phyloP scores from a whole-genome alignment of 2,797 vertebrate genomes.

The Distichodus sexfasciatus region DNA sequence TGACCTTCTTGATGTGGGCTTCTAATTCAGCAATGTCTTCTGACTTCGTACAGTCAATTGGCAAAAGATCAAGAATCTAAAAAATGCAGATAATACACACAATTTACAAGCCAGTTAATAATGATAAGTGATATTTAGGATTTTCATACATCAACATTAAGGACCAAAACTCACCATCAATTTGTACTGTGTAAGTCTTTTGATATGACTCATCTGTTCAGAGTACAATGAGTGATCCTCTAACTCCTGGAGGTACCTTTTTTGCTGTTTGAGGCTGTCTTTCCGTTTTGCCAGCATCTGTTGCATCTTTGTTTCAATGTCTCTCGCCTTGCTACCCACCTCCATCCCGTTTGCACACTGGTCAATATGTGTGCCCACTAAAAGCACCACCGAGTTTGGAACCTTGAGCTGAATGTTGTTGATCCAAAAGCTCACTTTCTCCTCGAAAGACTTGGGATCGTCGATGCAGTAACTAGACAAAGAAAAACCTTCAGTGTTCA shows the following conservation, averaged over 20 bases:
- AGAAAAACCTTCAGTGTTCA: no score
- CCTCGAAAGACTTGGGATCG: conserved; percentile 61
- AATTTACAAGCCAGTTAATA: neutral
- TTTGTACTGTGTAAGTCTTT: conserved; percentile 60
- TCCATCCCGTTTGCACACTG: conserved; percentile 62
- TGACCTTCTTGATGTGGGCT: conserved; percentile 55
- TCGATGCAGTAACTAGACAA: conserved; percentile 52
- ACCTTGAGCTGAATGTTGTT: conserved; percentile 73
- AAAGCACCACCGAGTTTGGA: conserved; percentile 72
- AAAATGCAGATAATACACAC: conserved; percentile 1
- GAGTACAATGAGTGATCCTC: conserved; percentile 54
- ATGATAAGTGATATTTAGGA: neutral
- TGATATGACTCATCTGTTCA: conserved; percentile 68
- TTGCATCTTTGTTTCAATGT: conserved; percentile 63
- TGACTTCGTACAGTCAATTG: conserved; percentile 58
- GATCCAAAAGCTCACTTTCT: conserved; percentile 76
- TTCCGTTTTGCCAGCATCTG: conserved; percentile 61
- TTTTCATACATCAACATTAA: neutral
- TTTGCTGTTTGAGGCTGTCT: conserved; percentile 60
- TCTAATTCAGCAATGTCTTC: conserved; percentile 56
- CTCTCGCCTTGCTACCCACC: conserved; percentile 61
- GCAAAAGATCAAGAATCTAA: conserved; percentile 60
- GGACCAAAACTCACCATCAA: conserved; percentile 56
- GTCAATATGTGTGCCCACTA: conserved; percentile 73
- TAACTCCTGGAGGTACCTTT: conserved; percentile 59